A percentile compares a stretch with the other conserved stretches of the same genome.
Conservation (phyloP, 37 sponge, comb jelly and placozoan species). For the Eunapius fragilis region DNA sequence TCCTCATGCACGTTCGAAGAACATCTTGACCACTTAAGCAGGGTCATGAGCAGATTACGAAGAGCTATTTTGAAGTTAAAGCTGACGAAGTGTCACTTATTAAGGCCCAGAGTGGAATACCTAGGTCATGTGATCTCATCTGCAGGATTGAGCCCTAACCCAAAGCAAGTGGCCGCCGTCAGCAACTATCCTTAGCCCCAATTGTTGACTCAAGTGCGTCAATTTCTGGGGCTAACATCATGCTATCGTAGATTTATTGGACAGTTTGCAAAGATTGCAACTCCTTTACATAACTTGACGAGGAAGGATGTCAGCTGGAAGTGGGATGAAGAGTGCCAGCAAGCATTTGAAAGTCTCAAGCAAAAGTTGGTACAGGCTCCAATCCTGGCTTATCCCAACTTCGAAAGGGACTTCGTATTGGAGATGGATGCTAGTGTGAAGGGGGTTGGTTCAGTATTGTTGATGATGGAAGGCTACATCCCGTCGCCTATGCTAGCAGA, state of each 20-base stretch:
- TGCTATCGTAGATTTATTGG: constrained; percentile 6
- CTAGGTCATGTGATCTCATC: constrained; percentile 11
- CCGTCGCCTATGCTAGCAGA: constrained; percentile 40
- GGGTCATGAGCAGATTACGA: constrained; percentile 1
- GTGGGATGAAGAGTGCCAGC: constrained; percentile 11
- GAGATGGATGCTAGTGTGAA: constrained; percentile 31
- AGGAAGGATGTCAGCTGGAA: not conserved
- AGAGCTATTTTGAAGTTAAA: constrained; percentile 13
- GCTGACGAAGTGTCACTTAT: constrained; percentile 35
- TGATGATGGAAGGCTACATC: not conserved
- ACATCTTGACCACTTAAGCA: constrained; percentile 17
- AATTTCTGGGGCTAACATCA: constrained; percentile 24
- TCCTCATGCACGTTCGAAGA: constrained; percentile 44
- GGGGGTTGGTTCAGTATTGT: constrained; percentile 40
- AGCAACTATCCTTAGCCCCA: constrained; percentile 5
- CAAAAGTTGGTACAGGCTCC: not conserved
- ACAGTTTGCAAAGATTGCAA: not conserved
- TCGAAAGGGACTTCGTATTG: constrained; percentile 1
- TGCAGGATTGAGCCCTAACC: constrained; percentile 2
- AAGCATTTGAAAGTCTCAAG: constrained; percentile 7
- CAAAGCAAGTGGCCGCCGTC: not conserved
- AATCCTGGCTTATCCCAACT: not conserved
- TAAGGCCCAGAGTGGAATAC: constrained; percentile 14
- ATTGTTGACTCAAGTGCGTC: not conserved
- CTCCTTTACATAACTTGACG: not conserved